These are phyloP conservation scores for Elanoides forficatus DNA, from an alignment of 2,113 vertebrate species.

Conservation along the genomic window DNA sequence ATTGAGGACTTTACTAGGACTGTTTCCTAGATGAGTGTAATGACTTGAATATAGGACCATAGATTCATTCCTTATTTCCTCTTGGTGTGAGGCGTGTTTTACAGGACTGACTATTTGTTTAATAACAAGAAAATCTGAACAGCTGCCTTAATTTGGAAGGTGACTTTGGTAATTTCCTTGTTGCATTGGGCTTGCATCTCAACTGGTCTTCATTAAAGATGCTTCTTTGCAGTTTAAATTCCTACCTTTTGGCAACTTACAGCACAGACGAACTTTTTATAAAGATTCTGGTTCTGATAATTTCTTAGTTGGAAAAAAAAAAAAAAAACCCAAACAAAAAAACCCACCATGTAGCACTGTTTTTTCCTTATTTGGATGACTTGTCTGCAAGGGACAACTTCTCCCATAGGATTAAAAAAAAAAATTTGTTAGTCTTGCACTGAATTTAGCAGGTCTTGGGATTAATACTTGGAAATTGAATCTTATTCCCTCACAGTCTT, in stretches of 20 bases:
- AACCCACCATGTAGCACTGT: fast-evolving
- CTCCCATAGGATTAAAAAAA: background rate
- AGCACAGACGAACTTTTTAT: background rate
- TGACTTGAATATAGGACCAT: background rate
- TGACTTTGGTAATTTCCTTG: background rate
- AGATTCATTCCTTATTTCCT: background rate
- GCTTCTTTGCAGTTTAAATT: background rate
- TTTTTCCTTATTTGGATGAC: background rate
- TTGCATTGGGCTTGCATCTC: background rate
- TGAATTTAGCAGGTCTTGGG: background rate
- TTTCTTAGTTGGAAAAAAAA: background rate
- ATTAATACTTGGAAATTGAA: background rate
- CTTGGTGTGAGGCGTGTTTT: background rate
- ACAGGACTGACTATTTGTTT: background rate
- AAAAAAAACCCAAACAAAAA: too few species aligned
- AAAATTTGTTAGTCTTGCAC: background rate
- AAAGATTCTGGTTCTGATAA: background rate
- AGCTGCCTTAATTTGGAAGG: background rate
- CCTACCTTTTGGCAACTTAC: background rate
- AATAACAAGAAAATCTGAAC: background rate
- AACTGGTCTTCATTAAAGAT: background rate
- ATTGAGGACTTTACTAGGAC: background rate
- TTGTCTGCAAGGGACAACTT: background rate
- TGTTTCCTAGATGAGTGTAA: background rate
- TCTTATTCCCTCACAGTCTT: background rate